phyloP scores from a whole-genome alignment of 1,140 invertebrate genomes.

The Drosophila cardini region DNA sequence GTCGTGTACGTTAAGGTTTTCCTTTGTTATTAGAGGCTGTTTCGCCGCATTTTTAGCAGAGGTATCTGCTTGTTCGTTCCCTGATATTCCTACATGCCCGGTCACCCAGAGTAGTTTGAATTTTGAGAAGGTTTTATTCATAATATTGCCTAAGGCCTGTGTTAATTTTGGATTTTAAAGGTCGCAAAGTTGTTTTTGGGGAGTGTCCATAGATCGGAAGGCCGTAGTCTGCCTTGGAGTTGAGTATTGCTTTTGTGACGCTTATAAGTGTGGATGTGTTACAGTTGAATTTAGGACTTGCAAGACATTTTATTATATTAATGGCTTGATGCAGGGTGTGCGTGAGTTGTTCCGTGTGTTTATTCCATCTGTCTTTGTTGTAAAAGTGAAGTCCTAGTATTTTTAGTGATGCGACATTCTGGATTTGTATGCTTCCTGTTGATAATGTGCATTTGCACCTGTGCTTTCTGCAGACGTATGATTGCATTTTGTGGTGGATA shows the following conservation, averaged over 20 bases:
- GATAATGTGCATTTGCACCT: slow-evolving; percentile 32
- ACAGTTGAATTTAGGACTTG: slow-evolving; percentile 39
- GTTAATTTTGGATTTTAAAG: slow-evolving; percentile 9
- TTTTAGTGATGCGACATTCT: slow-evolving; percentile 29
- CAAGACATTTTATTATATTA: slow-evolving; percentile 49
- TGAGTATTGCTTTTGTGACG: slow-evolving; percentile 29
- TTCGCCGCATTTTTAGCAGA: background rate
- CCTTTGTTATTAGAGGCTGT: background rate
- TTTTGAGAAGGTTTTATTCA: slow-evolving; percentile 10
- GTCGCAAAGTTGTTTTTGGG: slow-evolving; percentile 16
- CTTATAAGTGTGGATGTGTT: slow-evolving; percentile 21
- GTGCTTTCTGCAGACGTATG: slow-evolving; percentile 39
- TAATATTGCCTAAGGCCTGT: slow-evolving; percentile 7
- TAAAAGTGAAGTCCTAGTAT: slow-evolving; percentile 44
- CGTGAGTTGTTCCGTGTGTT: slow-evolving; percentile 25
- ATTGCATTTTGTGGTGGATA: slow-evolving; percentile 30
- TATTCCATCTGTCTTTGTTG: slow-evolving; percentile 43
- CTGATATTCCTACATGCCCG: background rate
- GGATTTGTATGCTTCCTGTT: slow-evolving; percentile 35
- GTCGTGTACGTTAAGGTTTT: background rate
- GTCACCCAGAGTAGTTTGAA: slow-evolving; percentile 5
- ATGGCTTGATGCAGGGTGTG: slow-evolving; percentile 22
- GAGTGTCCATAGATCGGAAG: slow-evolving; percentile 17
- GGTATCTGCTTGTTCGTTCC: background rate
- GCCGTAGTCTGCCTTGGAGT: slow-evolving; percentile 32